Evolutionary conservation across 37 sponge, comb jelly and placozoan species (phyloP), one percentile per base, ranked within the genome.

Genomic region (Bolinopsis microptera): DNA sequence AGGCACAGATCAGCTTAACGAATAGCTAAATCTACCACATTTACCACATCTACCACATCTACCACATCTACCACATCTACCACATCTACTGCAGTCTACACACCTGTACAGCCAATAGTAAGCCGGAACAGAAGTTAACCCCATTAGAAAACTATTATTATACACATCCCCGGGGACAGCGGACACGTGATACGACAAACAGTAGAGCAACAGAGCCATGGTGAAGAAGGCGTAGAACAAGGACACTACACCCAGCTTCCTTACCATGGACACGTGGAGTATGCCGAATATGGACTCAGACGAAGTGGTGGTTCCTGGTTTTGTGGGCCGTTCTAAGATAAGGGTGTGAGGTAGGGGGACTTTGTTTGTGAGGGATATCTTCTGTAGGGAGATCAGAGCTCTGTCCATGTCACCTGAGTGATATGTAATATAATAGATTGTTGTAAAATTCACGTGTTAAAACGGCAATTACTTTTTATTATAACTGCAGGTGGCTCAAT

Each of bases 41-140:
- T n/a, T n/a, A n/a, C n/a, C n/a, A n/a, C n/a, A n/a, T n/a, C n/a
- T n/a, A n/a, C n/a, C n/a, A n/a, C n/a, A n/a, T n/a, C n/a, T n/a
- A n/a, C n/a, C n/a, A n/a, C n/a, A n/a, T n/a, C n/a, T n/a, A n/a
- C n/a, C n/a, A n/a, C n/a, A n/a, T n/a, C n/a, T n/a, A n/a, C n/a
- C n/a, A n/a, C n/a, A n/a, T n/a, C n/a, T n/a, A n/a, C n/a, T n/a
- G n/a, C n/a, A n/a, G n/a, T n/a, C n/a, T n/a, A n/a, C n/a, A n/a
- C n/a, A 70, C 74, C 26, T 70, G 74, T 70, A 70, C 1, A 70
- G 74, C 74, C 74, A 70, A n/a, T 70, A 70, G 74, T 70, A 70
- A 22, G 74, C 74, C 25, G 74, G 74, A 1, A 70, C 28, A 22
- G 74, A 70, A 28, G 74, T 28, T 9, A 70, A 3, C 2, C 74